phyloP scores from a whole-genome alignment of 2,888 invertebrate species.

The Conistra vaccinii region DNA sequence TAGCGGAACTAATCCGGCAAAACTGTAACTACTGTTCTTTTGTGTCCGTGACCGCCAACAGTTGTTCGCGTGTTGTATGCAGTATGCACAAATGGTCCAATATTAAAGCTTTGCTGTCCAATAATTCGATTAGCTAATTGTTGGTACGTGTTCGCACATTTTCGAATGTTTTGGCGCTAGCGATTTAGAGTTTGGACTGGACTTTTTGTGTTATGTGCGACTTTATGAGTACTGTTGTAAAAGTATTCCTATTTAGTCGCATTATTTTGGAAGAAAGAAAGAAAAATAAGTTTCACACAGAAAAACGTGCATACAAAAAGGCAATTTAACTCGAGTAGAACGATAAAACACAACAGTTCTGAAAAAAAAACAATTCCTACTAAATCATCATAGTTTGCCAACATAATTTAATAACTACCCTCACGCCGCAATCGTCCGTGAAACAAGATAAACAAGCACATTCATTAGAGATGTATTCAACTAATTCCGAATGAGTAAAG shows the following conservation, averaged over 20 bases:
- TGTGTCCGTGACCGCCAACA: constrained; percentile 38
- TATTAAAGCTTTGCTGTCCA: constrained; percentile 46
- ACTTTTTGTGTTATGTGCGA: not conserved
- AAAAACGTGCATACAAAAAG: too few relatives aligned
- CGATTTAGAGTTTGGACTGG: constrained; percentile 15
- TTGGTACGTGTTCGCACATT: constrained; percentile 49
- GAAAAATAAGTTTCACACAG: too few relatives aligned
- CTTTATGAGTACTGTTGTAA: too few relatives aligned
- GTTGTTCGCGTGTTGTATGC: constrained; percentile 46
- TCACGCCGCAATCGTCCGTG: constrained; percentile 38
- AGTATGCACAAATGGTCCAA: constrained; percentile 51
- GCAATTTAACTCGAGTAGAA: too few relatives aligned
- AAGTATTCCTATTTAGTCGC: too few relatives aligned
- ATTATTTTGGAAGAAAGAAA: too few relatives aligned
- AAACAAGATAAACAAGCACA: constrained; percentile 55
- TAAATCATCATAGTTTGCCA: constrained; percentile 11
- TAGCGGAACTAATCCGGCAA: constrained; percentile 38
- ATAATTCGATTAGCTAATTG: constrained; percentile 60
- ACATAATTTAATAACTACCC: constrained; percentile 52
- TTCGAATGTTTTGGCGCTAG: constrained; percentile 3
- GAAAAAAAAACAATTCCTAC: not conserved
- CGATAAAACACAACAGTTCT: too few relatives aligned
- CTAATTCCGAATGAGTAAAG: constrained; percentile 50
- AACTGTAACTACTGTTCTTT: constrained; percentile 55
- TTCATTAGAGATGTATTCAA: constrained; percentile 63